These are phyloP conservation scores for Pleuronectes platessa DNA, from an alignment of 2,113 vertebrate genomes.

Conservation along the genomic window DNA sequence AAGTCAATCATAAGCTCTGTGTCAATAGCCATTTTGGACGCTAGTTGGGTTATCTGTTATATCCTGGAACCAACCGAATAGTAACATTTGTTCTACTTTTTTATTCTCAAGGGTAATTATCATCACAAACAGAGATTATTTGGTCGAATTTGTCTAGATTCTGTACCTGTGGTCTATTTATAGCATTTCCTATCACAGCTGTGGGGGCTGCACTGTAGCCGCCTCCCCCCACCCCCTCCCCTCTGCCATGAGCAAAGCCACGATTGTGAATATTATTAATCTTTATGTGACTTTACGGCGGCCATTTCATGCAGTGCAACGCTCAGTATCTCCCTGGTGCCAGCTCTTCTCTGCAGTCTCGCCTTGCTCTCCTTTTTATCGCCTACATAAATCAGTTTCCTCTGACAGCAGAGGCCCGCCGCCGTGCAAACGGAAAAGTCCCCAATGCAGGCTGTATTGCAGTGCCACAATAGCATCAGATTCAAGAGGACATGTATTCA, in stretches of 20 bases:
- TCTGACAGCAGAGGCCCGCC: conserved; percentile 56
- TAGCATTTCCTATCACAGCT: not conserved
- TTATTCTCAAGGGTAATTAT: too few species aligned
- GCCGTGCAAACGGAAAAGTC: conserved; percentile 24
- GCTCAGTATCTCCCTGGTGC: conserved; percentile 38
- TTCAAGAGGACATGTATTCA: conserved; percentile 9
- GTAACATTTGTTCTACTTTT: not conserved
- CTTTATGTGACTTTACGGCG: conserved; percentile 65
- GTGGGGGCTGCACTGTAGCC: conserved; percentile 9
- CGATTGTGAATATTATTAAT: conserved; percentile 50
- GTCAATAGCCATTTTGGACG: too few species aligned
- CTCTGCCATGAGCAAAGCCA: conserved; percentile 13
- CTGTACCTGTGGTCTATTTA: not conserved
- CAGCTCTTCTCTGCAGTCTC: conserved; percentile 37
- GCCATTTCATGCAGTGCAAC: conserved; percentile 67
- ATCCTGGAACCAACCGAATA: not conserved
- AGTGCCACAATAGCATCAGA: not conserved
- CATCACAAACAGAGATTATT: not conserved
- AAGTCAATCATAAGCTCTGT: not conserved
- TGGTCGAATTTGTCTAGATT: not conserved
- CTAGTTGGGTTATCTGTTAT: not conserved
- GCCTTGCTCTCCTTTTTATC: conserved; percentile 55
- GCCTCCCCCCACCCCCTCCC: conserved; percentile 5
- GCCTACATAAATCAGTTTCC: conserved; percentile 57
- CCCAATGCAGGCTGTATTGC: not conserved